A percentile compares a stretch with the other conserved stretches of the same genome.
Evolutionary conservation across 2,113 vertebrate species (phyloP).

Genomic region (Malurus cyaneus): DNA sequence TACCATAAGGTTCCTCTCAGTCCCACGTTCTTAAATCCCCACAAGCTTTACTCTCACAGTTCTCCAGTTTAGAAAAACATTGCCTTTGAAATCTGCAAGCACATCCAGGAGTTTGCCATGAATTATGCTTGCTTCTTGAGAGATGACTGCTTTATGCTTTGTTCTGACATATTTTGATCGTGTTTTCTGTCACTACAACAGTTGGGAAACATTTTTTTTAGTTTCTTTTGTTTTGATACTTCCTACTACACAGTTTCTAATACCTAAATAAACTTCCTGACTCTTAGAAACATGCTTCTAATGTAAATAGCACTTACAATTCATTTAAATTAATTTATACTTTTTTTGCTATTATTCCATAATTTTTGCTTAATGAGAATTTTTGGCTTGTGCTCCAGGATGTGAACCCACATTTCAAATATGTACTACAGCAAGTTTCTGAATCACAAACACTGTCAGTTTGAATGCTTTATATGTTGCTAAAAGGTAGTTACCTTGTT

Average conservation of each 20-base stretch:
- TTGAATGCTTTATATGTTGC: not conserved
- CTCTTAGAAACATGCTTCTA: not conserved
- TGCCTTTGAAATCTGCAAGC: not conserved
- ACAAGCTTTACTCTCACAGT: not conserved
- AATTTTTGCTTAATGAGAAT: not conserved
- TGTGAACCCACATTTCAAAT: not conserved
- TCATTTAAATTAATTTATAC: not conserved
- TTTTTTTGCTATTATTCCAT: not conserved
- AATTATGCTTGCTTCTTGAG: not conserved
- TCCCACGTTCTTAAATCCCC: not conserved
- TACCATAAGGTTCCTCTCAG: not conserved
- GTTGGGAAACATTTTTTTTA: not conserved
- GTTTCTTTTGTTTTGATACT: not conserved
- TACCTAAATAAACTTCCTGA: not conserved
- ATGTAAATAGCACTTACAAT: not conserved
- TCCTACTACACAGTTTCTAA: not conserved
- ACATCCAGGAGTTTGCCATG: not conserved
- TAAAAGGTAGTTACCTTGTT: not conserved
- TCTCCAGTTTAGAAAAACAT: not conserved
- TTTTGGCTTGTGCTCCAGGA: not conserved
- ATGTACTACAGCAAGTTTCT: not conserved
- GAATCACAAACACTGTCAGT: not conserved
- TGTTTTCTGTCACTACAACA: not conserved
- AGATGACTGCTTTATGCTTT: not conserved
- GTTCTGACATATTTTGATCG: conserved; percentile 10